phyloP scores from a whole-genome alignment of 1,140 invertebrate species.

The Conopomorpha cramerella region DNA sequence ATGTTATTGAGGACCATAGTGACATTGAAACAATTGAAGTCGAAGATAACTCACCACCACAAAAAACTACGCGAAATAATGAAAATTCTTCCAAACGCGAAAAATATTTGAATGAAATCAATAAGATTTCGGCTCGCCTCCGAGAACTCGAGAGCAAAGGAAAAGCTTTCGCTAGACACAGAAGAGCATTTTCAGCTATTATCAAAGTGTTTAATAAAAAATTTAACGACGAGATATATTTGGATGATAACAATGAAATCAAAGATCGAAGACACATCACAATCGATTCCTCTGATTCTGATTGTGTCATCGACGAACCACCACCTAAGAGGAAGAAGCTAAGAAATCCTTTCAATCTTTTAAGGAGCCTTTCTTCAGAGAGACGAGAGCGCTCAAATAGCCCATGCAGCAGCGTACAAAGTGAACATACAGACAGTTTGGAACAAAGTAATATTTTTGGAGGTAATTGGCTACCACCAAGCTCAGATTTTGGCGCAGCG shows the following conservation, averaged over 20 bases:
- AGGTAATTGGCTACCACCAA: slow-evolving; percentile 29
- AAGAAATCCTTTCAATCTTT: slow-evolving; percentile 37
- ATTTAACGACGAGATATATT: slow-evolving; percentile 32
- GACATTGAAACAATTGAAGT: slow-evolving; percentile 34
- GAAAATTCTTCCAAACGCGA: no score
- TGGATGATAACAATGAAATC: slow-evolving; percentile 23
- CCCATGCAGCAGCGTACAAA: slow-evolving; percentile 2
- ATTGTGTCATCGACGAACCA: slow-evolving; percentile 14
- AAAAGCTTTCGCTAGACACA: slow-evolving; percentile 19
- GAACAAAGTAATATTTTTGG: slow-evolving; percentile 14
- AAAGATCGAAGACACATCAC: slow-evolving; percentile 21
- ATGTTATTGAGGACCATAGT: slow-evolving; percentile 18
- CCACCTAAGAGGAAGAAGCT: slow-evolving; percentile 20
- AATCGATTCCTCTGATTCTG: slow-evolving; percentile 28
- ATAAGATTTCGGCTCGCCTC: no score
- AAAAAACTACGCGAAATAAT: no score
- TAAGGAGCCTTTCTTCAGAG: slow-evolving; percentile 27
- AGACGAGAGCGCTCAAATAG: slow-evolving; percentile 7
- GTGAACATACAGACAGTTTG: slow-evolving; percentile 6
- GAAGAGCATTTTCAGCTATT: slow-evolving; percentile 28
- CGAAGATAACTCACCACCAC: no score
- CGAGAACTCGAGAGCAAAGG: slow-evolving; percentile 19
- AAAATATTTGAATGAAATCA: slow-evolving; percentile 20
- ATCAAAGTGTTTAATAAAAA: slow-evolving; percentile 35
- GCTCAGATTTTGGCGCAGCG: slow-evolving; percentile 31